Conservation (phyloP, 2,888 invertebrate species). For the Nematopogon swammerdamellus region DNA sequence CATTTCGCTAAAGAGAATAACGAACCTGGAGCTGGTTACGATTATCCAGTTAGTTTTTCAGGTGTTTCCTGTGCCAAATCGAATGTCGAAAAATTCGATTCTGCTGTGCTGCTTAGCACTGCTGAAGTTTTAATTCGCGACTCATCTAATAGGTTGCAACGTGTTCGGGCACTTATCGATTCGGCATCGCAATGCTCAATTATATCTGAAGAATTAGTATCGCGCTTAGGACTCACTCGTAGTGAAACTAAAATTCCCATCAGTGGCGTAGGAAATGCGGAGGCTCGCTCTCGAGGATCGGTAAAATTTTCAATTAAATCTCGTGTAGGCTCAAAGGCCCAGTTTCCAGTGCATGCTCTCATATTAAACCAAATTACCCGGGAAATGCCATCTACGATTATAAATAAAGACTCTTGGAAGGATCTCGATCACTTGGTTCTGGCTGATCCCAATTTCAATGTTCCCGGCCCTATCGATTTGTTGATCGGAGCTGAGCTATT, state of each 20-base stretch:
- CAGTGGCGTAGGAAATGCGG: neutral
- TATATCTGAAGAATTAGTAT: neutral
- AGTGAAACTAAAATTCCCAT: neutral
- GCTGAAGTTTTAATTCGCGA: neutral
- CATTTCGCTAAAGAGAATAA: neutral
- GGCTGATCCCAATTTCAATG: neutral
- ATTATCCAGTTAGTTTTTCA: neutral
- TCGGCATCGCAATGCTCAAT: neutral
- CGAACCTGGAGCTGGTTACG: too few species aligned
- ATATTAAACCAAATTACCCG: too few species aligned
- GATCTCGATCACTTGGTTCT: neutral
- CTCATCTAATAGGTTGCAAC: neutral
- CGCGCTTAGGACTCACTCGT: neutral
- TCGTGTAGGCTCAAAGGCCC: neutral
- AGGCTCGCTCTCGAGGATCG: neutral
- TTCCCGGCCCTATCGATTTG: neutral
- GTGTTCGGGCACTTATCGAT: neutral
- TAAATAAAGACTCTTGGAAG: neutral
- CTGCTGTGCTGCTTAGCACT: neutral
- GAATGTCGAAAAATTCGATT: neutral
- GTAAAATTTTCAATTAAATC: neutral
- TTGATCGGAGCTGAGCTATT: neutral
- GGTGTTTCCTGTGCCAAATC: neutral
- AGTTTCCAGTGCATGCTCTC: neutral
- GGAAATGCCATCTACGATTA: too few species aligned